These are phyloP conservation scores for Ridgeia piscesae DNA, from an alignment of 1,140 invertebrate species.

Conservation along the genomic window DNA sequence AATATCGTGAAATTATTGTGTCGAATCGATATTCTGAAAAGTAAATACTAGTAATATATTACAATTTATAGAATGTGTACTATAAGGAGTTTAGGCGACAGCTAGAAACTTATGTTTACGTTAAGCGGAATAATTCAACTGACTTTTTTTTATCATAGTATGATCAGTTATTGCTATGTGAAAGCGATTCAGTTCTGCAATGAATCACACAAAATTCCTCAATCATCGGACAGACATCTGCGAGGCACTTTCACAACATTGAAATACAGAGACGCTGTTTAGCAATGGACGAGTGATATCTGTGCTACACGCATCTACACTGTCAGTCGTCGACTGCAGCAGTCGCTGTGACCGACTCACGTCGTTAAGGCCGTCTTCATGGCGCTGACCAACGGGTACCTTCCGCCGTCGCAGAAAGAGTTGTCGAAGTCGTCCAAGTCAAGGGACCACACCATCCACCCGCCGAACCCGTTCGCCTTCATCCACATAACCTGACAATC, in stretches of 20 bases:
- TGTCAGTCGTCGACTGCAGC: background rate
- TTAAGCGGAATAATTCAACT: background rate
- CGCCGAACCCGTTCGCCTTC: conserved; percentile 84
- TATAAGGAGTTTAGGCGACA: too few species aligned
- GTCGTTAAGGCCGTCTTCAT: conserved; percentile 56
- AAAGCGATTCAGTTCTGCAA: background rate
- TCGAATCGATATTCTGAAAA: too few species aligned
- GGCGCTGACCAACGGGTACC: conserved; percentile 45
- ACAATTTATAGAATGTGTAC: too few species aligned
- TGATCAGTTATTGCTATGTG: background rate
- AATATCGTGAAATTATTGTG: too few species aligned
- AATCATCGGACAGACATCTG: background rate
- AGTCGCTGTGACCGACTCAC: background rate
- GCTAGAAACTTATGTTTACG: background rate
- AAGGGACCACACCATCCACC: conserved; percentile 95
- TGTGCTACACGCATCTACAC: background rate
- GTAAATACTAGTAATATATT: too few species aligned
- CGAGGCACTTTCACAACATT: too few species aligned
- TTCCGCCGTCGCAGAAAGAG: conserved; percentile 41
- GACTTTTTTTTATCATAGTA: background rate
- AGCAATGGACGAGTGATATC: background rate
- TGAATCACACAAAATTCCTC: background rate
- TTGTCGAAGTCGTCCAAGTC: conserved; percentile 73
- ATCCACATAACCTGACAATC: conserved; percentile 82
- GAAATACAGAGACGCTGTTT: too few species aligned